Evolutionary conservation across 2,797 vertebrate species (phyloP).

Genomic region (Heteromormyrus szaboi): DNA sequence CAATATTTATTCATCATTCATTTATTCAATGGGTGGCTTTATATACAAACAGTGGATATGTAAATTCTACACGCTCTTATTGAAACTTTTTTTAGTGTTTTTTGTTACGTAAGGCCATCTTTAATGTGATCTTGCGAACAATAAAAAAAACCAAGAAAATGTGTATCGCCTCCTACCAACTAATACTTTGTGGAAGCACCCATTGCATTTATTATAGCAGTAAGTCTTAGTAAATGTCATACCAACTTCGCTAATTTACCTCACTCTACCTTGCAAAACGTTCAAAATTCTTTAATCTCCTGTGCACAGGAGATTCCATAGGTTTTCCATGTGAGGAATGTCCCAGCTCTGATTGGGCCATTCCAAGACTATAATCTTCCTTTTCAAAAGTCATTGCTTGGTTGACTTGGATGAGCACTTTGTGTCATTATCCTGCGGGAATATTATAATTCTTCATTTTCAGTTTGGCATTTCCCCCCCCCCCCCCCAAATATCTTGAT

Average conservation of each 20-base stretch:
- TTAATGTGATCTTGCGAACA: neutral
- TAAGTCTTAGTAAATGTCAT: neutral
- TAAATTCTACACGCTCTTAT: neutral
- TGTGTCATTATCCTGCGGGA: neutral
- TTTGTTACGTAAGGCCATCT: neutral
- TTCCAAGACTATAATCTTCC: neutral
- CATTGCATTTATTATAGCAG: neutral
- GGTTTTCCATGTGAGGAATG: neutral
- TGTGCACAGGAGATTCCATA: neutral
- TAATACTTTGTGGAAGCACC: neutral
- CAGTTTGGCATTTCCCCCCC: neutral
- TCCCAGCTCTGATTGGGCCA: neutral
- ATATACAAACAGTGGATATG: neutral
- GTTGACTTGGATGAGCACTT: neutral
- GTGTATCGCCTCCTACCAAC: neutral
- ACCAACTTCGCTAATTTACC: neutral
- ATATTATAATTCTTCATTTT: neutral
- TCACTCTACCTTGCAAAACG: neutral
- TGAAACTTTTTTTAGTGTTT: neutral
- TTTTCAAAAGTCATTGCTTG: neutral
- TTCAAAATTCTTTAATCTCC: neutral
- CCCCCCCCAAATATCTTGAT: neutral
- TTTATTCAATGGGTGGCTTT: neutral
- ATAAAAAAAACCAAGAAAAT: neutral
- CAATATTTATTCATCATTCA: neutral